A percentile compares a stretch with the other conserved stretches of the same genome.
Evolutionary conservation across 1,140 invertebrate species (phyloP).

Genomic region (Riptortus pedestris): DNA sequence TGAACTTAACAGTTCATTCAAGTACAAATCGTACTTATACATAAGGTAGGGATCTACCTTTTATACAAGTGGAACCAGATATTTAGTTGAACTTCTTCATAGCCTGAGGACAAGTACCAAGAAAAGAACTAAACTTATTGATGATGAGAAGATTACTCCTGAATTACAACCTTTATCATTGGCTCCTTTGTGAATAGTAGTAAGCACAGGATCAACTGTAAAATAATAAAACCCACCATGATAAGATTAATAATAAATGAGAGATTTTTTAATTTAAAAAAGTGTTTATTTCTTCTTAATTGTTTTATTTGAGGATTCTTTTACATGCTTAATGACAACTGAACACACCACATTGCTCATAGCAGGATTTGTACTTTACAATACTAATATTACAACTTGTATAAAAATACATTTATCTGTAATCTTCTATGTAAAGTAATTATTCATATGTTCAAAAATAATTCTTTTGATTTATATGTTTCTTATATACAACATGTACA

Average conservation of each 20-base stretch:
- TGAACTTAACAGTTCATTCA: too few species aligned
- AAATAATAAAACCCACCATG: not conserved
- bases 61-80: too few species aligned
- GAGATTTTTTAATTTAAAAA: not conserved
- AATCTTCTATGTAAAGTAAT: too few species aligned
- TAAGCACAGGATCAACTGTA: slow-evolving; percentile 2
- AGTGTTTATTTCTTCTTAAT: not conserved
- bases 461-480: not conserved
- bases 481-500: not conserved
- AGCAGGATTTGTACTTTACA: slow-evolving; percentile 6
- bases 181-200: not conserved
- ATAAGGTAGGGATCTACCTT: too few species aligned
- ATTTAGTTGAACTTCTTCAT: slow-evolving; percentile 5
- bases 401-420: not conserved
- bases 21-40: too few species aligned
- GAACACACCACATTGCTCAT: slow-evolving; percentile 7
- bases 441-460: too few species aligned
- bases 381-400: not conserved
- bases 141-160: not conserved
- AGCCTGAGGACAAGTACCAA: not conserved
- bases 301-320: not conserved
- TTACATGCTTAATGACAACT: slow-evolving; percentile 3
- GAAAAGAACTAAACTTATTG: not conserved
- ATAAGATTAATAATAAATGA: not conserved
- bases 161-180: not conserved